Percentiles rank a stretch among this genome's conserved stretches.
These are phyloP conservation scores for Macrotus californicus DNA, from an alignment of 2,113 vertebrate species.

Conservation along the genomic window DNA sequence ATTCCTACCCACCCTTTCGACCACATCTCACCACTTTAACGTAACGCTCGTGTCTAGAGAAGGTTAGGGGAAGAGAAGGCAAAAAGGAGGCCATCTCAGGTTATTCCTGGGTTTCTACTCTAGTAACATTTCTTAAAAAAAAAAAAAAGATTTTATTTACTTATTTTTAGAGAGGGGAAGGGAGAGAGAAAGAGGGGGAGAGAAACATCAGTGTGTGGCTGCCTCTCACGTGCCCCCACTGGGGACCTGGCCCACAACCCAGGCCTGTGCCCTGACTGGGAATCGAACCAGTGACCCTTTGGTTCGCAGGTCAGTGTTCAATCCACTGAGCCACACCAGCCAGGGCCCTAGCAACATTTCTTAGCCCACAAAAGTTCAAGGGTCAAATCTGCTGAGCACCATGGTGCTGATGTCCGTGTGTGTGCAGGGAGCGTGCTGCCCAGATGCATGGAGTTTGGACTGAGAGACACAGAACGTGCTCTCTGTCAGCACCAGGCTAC, in stretches of 20 bases:
- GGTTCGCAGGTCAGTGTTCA: too few species aligned
- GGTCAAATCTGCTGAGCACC: accelerated
- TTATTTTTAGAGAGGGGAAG: too few species aligned
- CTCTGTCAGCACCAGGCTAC: accelerated
- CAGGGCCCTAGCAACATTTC: neutral
- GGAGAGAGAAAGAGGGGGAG: too few species aligned
- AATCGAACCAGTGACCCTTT: too few species aligned
- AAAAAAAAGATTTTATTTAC: too few species aligned
- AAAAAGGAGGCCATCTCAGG: neutral
- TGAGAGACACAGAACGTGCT: neutral
- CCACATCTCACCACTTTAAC: accelerated
- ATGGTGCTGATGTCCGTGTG: accelerated
- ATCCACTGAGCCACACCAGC: too few species aligned
- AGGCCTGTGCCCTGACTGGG: too few species aligned
- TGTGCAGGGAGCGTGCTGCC: too few species aligned
- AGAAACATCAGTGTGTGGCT: too few species aligned
- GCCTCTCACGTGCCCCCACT: too few species aligned
- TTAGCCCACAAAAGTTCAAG: neutral
- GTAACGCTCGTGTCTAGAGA: neutral
- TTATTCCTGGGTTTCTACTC: neutral
- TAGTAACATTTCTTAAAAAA: neutral
- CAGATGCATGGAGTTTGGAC: accelerated
- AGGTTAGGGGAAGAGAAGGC: neutral
- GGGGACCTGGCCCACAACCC: too few species aligned
- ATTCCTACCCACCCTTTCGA: neutral